Evolutionary conservation across 2,797 vertebrate species (phyloP), one percentile per base, ranked within the genome.

Genomic region (Enteromius mattozi): DNA sequence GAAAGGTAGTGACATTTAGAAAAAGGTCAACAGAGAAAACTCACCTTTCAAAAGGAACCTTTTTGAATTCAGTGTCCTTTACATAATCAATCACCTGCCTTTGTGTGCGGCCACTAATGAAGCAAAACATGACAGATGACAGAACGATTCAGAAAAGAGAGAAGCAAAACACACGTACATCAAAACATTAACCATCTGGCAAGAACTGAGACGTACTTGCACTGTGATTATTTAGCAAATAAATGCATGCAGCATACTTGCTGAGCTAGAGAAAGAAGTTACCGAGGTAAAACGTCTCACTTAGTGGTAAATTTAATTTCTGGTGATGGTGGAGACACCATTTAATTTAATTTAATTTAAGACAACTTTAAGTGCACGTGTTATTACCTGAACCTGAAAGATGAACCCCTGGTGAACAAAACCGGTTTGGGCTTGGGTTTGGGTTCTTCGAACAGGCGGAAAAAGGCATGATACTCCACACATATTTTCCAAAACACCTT

Each of bases 401-500:
- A 99, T 42, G 98, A 99, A 79, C 98, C 98, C 85, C 98, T 94
- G 81, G 96, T 98, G 92, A 99, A 99, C 86, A 99, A 96, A 88
- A 99, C 96, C 0, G 98, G 97, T 91, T 98, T 99, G 78, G 98
- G 98, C 86, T 99, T 99, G 89, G 97, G 96, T 91, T 98, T 99
- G 9, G 98, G 98, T 88, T 99, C 98, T 91, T 99, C 98, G 51
- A 97, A 98, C 69, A 99, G 97, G 89, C 98, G 97, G 92, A 99
- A 99, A 93, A 99, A 99, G 91, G 98, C 98, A 85, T 99, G 98
- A 90, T 99, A 97, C 80, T 99, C 98, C n/a, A 99, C 97, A 84
- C 98, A 99, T 91, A 99, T 98, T 94, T 99, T 99, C 98, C 98
- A 99, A 94, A 99, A 99, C 80, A 97, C 94, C 93, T 99, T 99